phyloP scores from a whole-genome alignment of 2,888 invertebrate species.

The Dendrolimus houi region DNA sequence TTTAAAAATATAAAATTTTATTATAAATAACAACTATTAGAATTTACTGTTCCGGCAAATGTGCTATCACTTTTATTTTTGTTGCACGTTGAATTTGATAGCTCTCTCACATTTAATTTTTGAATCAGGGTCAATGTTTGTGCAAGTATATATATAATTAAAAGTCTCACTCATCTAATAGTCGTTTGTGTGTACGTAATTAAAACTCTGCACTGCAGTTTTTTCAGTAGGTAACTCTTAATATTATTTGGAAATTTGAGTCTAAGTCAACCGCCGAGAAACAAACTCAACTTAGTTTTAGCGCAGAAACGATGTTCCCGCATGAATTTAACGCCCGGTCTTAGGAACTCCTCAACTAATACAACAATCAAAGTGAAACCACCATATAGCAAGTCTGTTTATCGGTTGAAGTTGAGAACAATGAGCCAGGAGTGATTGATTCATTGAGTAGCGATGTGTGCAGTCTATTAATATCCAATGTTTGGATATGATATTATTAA shows the following conservation, averaged over 20 bases:
- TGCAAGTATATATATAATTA: too few species aligned
- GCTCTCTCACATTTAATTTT: too few species aligned
- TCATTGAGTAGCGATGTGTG: too few species aligned
- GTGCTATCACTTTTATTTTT: too few species aligned
- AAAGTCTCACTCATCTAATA: not conserved
- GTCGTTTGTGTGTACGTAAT: not conserved
- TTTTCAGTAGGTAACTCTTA: constrained; percentile 19
- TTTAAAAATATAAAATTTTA: too few species aligned
- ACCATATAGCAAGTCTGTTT: constrained; percentile 6
- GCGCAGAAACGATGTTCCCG: constrained; percentile 30
- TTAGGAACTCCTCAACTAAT: constrained; percentile 14
- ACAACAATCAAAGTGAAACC: constrained; percentile 10
- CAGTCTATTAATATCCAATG: too few species aligned
- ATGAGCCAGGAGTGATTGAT: too few species aligned
- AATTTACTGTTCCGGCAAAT: too few species aligned
- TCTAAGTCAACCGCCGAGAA: constrained; percentile 24
- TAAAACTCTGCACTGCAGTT: constrained; percentile 25
- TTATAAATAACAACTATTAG: too few species aligned
- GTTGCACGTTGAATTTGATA: too few species aligned
- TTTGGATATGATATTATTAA: too few species aligned
- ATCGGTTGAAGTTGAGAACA: constrained; percentile 4
- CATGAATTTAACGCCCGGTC: constrained; percentile 25
- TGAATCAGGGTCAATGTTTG: too few species aligned
- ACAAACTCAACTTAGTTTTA: constrained; percentile 27
- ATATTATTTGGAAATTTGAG: constrained; percentile 27